Conservation (phyloP, 2,888 invertebrate genomes). For the Heliothis peltigera region DNA sequence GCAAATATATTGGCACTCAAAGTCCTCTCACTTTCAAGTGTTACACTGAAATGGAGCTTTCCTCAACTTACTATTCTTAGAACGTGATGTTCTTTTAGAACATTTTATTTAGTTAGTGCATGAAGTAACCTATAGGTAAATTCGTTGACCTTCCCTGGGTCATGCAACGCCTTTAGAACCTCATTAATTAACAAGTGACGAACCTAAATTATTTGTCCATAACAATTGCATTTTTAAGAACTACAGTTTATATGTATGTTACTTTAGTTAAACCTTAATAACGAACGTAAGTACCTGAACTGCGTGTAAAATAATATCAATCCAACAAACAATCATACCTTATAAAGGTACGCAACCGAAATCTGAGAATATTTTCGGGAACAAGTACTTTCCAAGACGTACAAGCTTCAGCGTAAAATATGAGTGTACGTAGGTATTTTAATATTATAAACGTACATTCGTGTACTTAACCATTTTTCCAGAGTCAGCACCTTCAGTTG, state of each 20-base stretch:
- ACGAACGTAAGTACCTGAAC: too few species aligned
- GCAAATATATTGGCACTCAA: slow-evolving; percentile 64
- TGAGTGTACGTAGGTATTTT: slow-evolving; percentile 29
- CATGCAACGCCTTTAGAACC: too few species aligned
- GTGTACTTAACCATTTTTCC: slow-evolving; percentile 46
- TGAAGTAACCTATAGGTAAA: too few species aligned
- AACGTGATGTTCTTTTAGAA: slow-evolving; percentile 10
- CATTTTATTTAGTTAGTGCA: not conserved
- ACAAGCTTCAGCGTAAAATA: slow-evolving; percentile 10
- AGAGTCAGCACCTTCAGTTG: slow-evolving; percentile 59
- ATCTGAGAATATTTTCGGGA: not conserved
- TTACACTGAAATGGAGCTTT: slow-evolving; percentile 59
- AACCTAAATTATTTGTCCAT: too few species aligned
- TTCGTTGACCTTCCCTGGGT: too few species aligned
- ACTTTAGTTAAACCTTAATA: too few species aligned
- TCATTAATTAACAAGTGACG: too few species aligned
- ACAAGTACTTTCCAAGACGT: slow-evolving; percentile 9
- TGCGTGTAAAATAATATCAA: too few species aligned
- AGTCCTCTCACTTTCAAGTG: slow-evolving; percentile 52
- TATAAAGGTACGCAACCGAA: not conserved
- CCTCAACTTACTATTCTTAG: slow-evolving; percentile 44
- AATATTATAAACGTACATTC: slow-evolving; percentile 38
- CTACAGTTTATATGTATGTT: too few species aligned
- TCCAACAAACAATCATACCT: too few species aligned
- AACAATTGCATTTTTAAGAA: too few species aligned